These are phyloP conservation scores for Drosophila limbata DNA, from an alignment of 2,888 invertebrate species.

Conservation along the genomic window DNA sequence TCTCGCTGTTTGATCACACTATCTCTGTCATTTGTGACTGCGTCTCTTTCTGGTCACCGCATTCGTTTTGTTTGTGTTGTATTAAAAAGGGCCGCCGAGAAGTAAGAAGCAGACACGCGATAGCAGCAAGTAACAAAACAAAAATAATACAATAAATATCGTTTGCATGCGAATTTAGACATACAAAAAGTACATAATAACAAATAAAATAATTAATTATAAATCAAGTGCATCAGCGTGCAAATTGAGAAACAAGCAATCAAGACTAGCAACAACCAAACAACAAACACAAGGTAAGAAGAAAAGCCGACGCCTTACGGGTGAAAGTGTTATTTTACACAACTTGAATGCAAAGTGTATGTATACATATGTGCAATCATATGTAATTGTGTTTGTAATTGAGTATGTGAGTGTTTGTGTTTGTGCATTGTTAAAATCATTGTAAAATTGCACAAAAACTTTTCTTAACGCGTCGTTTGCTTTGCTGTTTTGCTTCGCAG, in stretches of 20 bases:
- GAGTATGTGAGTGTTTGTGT: conserved; percentile 37
- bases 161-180: conserved; percentile 50
- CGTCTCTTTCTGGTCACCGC: conserved; percentile 48
- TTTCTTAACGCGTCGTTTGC: conserved; percentile 58
- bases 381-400: conserved; percentile 14
- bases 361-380: conserved; percentile 8
- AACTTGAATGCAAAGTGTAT: conserved; percentile 24
- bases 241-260: neutral
- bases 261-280: neutral
- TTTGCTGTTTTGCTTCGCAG: conserved; percentile 63
- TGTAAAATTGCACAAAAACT: conserved; percentile 29
- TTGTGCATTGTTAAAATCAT: conserved; percentile 47
- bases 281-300: conserved; percentile 15
- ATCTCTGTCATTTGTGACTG: conserved; percentile 34
- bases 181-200: conserved; percentile 20
- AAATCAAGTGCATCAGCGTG: conserved; percentile 29
- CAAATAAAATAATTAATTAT: conserved; percentile 34
- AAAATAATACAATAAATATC: conserved; percentile 36
- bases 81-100: conserved; percentile 61
- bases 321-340: conserved; percentile 68
- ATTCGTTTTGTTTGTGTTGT: conserved; percentile 67
- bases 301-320: conserved; percentile 69
- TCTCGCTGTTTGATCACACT: conserved; percentile 48
- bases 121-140: conserved; percentile 55
- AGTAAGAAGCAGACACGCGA: conserved; percentile 64